Percentiles rank a stretch among this genome's conserved stretches.
phyloP scores from a whole-genome alignment of 2,888 invertebrate species.

The Caenorhabditis becei region DNA sequence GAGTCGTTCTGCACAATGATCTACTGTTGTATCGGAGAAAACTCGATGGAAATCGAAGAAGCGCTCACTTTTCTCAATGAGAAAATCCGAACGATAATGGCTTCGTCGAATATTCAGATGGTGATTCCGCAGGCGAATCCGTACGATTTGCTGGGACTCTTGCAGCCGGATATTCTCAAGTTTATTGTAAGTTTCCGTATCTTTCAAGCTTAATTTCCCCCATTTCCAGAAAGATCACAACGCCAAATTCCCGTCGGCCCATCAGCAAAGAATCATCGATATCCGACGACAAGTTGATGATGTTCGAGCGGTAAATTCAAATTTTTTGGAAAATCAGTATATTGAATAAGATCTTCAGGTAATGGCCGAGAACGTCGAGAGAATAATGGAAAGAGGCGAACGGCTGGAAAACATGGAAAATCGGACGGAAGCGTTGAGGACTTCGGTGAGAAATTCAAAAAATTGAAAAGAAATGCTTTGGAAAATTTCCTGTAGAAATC shows the following conservation, averaged over 20 bases:
- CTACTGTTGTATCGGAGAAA: conserved; percentile 61
- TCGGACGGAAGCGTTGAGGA: conserved; percentile 72
- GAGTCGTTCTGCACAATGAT: conserved; percentile 65
- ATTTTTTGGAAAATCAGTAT: conserved; percentile 1
- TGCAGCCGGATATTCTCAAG: conserved; percentile 56
- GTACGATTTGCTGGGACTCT: conserved; percentile 45
- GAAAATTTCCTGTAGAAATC: too few relatives aligned
- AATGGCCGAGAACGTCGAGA: conserved; percentile 79
- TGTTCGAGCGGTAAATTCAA: conserved; percentile 42
- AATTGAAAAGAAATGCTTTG: too few relatives aligned
- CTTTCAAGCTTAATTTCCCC: neutral
- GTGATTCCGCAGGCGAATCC: conserved; percentile 45
- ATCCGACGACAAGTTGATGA: conserved; percentile 62
- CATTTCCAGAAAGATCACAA: conserved; percentile 61
- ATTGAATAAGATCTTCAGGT: conserved; percentile 69
- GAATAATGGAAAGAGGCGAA: conserved; percentile 79
- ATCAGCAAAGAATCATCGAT: conserved; percentile 49
- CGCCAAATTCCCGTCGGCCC: conserved; percentile 28
- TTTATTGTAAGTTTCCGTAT: conserved; percentile 49
- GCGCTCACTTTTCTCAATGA: conserved; percentile 57
- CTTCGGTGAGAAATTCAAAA: conserved; percentile 63
- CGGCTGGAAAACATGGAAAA: conserved; percentile 77
- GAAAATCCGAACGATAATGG: conserved; percentile 52
- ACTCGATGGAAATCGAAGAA: conserved; percentile 29
- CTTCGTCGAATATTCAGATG: conserved; percentile 58